phyloP scores from a whole-genome alignment of 2,797 vertebrate genomes.

The Falco rusticolus region DNA sequence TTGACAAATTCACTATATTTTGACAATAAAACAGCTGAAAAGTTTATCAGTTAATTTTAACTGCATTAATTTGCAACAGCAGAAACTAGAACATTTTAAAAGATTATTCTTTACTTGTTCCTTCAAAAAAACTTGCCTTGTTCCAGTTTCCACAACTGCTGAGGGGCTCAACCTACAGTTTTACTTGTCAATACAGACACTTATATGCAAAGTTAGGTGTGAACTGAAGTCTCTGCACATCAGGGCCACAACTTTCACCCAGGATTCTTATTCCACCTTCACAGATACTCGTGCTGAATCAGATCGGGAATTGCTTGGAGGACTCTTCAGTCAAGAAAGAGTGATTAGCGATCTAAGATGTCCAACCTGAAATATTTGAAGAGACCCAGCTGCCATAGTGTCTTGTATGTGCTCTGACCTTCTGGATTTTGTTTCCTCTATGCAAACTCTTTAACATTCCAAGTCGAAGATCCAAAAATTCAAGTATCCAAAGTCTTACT shows the following conservation, averaged over 20 bases:
- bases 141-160: not conserved
- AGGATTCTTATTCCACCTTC: not conserved
- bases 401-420: not conserved
- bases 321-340: not conserved
- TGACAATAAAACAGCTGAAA: not conserved
- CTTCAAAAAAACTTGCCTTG: not conserved
- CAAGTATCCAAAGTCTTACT: constrained; percentile 21
- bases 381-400: not conserved
- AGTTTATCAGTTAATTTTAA: not conserved
- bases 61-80: not conserved
- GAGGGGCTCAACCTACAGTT: not conserved
- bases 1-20: not conserved
- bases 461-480: not conserved
- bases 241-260: not conserved
- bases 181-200: not conserved
- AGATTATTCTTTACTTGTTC: not conserved
- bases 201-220: not conserved
- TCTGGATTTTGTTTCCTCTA: not conserved
- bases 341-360: not conserved
- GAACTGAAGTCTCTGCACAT: not conserved
- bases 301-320: not conserved
- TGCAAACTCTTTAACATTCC: not conserved
- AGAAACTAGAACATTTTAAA: not conserved
- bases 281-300: not conserved
- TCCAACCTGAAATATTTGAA: not conserved